These are phyloP conservation scores for Schlechtendalia chinensis DNA, from an alignment of 1,140 invertebrate species.

Conservation along the genomic window DNA sequence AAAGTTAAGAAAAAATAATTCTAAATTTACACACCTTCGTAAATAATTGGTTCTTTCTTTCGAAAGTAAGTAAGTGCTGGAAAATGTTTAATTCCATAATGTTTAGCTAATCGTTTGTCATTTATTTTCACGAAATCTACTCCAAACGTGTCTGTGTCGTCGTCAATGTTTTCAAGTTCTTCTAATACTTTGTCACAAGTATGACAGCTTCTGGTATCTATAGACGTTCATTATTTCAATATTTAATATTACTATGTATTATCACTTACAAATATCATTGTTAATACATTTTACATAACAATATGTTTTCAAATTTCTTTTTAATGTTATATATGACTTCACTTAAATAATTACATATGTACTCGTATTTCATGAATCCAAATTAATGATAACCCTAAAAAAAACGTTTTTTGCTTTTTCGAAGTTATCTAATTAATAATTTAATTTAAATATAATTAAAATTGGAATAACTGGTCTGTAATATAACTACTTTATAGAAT, in stretches of 20 bases:
- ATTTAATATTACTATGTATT: background rate
- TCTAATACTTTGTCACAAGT: slow-evolving; percentile 87
- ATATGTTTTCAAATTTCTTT: too few species aligned
- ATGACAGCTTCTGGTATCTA: slow-evolving; percentile 86
- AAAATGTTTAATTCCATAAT: slow-evolving; percentile 90
- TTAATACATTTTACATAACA: too few species aligned
- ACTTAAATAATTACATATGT: too few species aligned
- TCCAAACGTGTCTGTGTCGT: slow-evolving; percentile 89
- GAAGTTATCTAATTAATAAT: too few species aligned
- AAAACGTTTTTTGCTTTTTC: too few species aligned
- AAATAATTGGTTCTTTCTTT: slow-evolving; percentile 89
- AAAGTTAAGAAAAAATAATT: background rate
- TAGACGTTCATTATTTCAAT: slow-evolving; percentile 36
- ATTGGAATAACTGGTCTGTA: too few species aligned
- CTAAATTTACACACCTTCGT: slow-evolving; percentile 67
- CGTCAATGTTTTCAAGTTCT: slow-evolving; percentile 90
- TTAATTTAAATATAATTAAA: too few species aligned
- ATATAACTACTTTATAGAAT: too few species aligned
- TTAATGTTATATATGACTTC: too few species aligned
- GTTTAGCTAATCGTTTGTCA: slow-evolving; percentile 90
- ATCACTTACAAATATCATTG: too few species aligned
- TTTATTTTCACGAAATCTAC: slow-evolving; percentile 94
- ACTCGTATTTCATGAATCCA: too few species aligned
- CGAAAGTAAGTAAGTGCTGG: slow-evolving; percentile 92
- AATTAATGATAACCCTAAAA: too few species aligned